These are phyloP conservation scores for Ctenodactylus gundi DNA, from an alignment of 2,113 vertebrate species.

Conservation along the genomic window DNA sequence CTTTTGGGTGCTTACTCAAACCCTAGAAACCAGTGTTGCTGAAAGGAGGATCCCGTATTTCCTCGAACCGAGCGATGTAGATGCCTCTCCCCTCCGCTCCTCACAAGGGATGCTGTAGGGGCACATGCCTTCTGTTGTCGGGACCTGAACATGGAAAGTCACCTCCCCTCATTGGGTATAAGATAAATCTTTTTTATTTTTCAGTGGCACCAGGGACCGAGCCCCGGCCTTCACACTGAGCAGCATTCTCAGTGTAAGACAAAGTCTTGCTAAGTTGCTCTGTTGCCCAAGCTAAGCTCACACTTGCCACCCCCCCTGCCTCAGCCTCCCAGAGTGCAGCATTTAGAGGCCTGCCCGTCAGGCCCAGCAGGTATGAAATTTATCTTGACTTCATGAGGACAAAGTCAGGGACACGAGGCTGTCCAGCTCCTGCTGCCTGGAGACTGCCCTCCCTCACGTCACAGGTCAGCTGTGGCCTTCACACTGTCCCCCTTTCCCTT, in stretches of 20 bases:
- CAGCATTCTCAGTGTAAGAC: no score
- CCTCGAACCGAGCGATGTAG: not conserved
- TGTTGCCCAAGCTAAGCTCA: no score
- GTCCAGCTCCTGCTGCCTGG: not conserved
- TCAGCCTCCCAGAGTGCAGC: no score
- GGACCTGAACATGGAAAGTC: not conserved
- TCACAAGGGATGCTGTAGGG: not conserved
- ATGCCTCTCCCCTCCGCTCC: not conserved
- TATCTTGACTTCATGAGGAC: not conserved
- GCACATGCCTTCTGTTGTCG: not conserved
- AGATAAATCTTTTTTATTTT: no score
- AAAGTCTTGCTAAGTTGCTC: no score
- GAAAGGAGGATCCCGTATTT: not conserved
- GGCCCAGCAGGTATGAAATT: no score
- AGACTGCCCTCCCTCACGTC: not conserved
- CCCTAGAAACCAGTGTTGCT: not conserved
- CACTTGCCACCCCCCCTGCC: no score
- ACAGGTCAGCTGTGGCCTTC: not conserved
- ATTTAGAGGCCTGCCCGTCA: no score
- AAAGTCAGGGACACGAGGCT: no score
- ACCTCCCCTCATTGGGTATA: not conserved
- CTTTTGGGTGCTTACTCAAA: not conserved
- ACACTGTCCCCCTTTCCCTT: conserved; percentile 18
- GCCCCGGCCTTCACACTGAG: no score
- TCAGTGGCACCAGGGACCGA: no score